phyloP scores from a whole-genome alignment of 2,113 vertebrate species.

The Mustelus asterias region DNA sequence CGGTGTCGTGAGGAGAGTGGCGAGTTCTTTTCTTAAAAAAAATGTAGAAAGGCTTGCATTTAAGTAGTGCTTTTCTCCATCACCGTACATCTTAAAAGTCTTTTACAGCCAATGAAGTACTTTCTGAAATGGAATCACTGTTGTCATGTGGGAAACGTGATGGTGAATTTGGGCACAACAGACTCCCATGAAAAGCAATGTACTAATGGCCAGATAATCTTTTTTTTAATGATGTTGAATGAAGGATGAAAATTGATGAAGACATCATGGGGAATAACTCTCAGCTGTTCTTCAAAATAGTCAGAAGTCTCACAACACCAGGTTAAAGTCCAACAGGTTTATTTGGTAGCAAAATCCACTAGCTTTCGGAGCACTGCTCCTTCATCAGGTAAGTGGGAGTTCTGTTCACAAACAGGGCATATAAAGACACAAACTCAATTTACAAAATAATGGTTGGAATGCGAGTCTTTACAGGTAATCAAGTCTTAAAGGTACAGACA shows the following conservation, averaged over 20 bases:
- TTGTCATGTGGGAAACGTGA: not conserved
- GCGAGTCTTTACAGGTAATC: no score
- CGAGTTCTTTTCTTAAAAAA: no score
- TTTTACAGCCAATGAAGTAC: not conserved
- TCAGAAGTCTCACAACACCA: no score
- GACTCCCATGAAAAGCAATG: not conserved
- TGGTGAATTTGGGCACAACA: not conserved
- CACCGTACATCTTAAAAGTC: not conserved
- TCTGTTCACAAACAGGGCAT: no score
- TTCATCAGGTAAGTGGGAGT: no score
- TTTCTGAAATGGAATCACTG: not conserved
- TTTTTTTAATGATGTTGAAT: not conserved
- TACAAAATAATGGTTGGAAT: no score
- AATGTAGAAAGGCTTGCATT: not conserved
- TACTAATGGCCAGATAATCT: not conserved
- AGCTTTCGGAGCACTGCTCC: no score
- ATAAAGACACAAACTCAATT: no score
- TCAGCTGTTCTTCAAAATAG: not conserved
- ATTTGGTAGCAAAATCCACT: no score
- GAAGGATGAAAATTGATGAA: not conserved
- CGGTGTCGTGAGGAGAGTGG: no score
- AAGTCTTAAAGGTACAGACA: no score
- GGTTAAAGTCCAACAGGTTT: no score
- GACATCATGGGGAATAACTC: not conserved
- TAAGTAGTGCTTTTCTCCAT: not conserved